Evolutionary conservation across 1,140 invertebrate genomes (phyloP), one percentile per base, ranked within the genome.

Genomic region (Aricia agestis): DNA sequence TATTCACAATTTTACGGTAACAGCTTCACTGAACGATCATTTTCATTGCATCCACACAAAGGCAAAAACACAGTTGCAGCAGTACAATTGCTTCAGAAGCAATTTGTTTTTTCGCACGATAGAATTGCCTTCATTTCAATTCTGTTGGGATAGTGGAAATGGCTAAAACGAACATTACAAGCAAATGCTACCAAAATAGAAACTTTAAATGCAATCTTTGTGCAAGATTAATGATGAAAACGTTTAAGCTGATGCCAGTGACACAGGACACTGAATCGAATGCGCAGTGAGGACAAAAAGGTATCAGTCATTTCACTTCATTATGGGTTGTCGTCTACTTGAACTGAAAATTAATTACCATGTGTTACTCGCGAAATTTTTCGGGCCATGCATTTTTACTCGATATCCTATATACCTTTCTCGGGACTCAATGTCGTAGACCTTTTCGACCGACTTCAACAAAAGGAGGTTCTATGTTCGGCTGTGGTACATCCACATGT

Each of bases 191-290:
- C 80, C 72, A 77, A 81, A 86, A 82, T 74, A 76, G 76, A 83
- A 85, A 85, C 70, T 87, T 90, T 88, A 86, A 90, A 86, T 89
- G 82, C 81, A 87, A 87, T 86, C 84, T 86, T 84, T 83, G 79
- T 76, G 78, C 72, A 79, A 81, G 86, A 91, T 87, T 87, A 88
- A 91, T 91, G 81, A 80, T 63, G 71, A 71, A 74, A 84, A 85
- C 85, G 86, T 87, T 89, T 82, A 83, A 83, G 82, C 72, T 78
- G 65, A 76, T 71, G 76, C 45, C 72, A 74, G 79, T 83, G 80
- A 86, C 81, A 82, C 74, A 83, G 85, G 80, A 86, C 82, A 86
- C 86, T 87, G 78, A 82, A 71, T 69, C 78, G 72, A 68, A 71
- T 73, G 68, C 25, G 25, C 59, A 65, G 59, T 45, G 57, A 19